Evolutionary conservation across 2,113 vertebrate species (phyloP).

Genomic region (Gnathonemus echidnorhynchus): DNA sequence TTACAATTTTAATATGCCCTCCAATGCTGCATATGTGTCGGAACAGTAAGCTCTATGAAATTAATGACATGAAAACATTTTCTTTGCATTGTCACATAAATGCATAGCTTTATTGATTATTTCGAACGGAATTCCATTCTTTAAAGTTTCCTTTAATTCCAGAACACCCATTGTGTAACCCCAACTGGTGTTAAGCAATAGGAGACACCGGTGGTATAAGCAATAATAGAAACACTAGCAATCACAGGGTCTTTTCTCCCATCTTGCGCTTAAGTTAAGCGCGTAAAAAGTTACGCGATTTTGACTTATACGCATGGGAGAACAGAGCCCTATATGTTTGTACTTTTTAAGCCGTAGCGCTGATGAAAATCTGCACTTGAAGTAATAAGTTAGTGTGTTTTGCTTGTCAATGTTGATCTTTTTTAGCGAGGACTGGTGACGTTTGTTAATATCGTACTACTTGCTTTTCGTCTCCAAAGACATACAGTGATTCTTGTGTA

Average conservation of each 20-base stretch:
- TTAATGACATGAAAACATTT: not conserved
- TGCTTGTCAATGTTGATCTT: not conserved
- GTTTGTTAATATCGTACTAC: not conserved
- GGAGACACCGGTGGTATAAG: not conserved
- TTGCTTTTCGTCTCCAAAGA: not conserved
- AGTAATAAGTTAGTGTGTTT: not conserved
- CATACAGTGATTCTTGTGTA: not conserved
- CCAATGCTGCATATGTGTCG: not conserved
- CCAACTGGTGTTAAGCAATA: not conserved
- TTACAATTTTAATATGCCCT: not conserved
- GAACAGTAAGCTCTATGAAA: not conserved
- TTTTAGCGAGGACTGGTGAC: not conserved
- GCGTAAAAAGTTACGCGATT: not conserved
- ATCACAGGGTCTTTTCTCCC: not conserved
- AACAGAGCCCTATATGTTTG: not conserved
- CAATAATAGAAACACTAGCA: not conserved
- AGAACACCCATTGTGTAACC: not conserved
- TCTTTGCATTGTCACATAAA: not conserved
- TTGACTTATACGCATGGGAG: not conserved
- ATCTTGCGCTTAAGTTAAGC: not conserved
- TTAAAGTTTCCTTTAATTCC: not conserved
- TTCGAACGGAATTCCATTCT: not conserved
- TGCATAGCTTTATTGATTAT: not conserved
- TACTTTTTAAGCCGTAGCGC: not conserved
- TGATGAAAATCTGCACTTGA: not conserved